Conservation (phyloP, 1,140 invertebrate genomes). For the Drosophila asahinai region DNA sequence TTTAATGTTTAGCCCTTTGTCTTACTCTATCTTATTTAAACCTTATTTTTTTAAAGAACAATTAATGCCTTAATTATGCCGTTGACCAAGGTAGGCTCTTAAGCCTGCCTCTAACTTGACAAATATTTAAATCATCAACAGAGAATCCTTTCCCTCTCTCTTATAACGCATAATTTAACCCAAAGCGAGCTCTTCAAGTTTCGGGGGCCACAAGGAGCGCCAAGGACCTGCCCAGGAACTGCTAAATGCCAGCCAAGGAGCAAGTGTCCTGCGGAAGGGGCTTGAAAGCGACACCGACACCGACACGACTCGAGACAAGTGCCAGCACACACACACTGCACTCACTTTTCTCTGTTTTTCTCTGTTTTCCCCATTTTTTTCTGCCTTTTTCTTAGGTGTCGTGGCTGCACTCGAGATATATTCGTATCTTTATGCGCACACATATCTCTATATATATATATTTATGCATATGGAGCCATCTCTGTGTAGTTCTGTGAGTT, state of each 20-base stretch:
- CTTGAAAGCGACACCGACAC: slow-evolving; percentile 20
- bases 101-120: slow-evolving; percentile 32
- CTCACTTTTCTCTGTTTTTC: background rate
- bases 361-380: slow-evolving; percentile 26
- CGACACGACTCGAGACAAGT: slow-evolving; percentile 35
- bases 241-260: slow-evolving; percentile 61
- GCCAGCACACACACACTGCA: slow-evolving; percentile 19
- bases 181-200: slow-evolving; percentile 42
- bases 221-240: slow-evolving; percentile 51
- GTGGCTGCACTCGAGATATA: slow-evolving; percentile 62
- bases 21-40: too few relatives aligned
- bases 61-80: slow-evolving; percentile 11
- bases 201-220: slow-evolving; percentile 23
- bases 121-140: slow-evolving; percentile 66
- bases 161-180: slow-evolving; percentile 71
- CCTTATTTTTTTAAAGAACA: too few relatives aligned
- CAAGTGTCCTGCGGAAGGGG: slow-evolving; percentile 14
- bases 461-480: background rate
- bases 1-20: too few relatives aligned
- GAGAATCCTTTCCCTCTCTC: background rate
- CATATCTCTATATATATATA: slow-evolving; percentile 2
- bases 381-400: slow-evolving; percentile 61
- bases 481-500: slow-evolving; percentile 53
- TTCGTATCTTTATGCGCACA: slow-evolving; percentile 4
- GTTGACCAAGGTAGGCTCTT: slow-evolving; percentile 32